A percentile compares a stretch with the other conserved stretches of the same genome.
phyloP scores from a whole-genome alignment of 2,888 invertebrate genomes.

The Hipparchia sbordonii region DNA sequence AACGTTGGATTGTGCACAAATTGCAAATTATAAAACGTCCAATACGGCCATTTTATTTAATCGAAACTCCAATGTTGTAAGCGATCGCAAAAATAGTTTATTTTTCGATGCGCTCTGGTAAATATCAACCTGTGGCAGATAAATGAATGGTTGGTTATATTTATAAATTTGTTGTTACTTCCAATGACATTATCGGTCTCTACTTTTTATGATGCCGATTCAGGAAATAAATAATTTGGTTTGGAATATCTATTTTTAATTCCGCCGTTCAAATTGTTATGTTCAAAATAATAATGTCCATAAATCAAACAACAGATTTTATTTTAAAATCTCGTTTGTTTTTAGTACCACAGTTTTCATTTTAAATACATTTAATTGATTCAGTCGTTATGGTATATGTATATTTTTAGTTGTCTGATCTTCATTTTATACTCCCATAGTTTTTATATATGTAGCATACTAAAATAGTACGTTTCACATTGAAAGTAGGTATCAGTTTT shows the following conservation, averaged over 20 bases:
- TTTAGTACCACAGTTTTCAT: no score
- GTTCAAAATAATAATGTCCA: no score
- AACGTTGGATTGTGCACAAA: conserved; percentile 39
- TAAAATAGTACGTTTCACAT: no score
- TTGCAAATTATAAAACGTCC: conserved; percentile 38
- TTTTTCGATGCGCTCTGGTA: conserved; percentile 5
- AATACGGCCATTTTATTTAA: conserved; percentile 35
- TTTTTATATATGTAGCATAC: no score
- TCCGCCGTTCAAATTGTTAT: no score
- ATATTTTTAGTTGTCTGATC: no score
- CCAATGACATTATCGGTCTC: background rate
- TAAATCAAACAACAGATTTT: no score
- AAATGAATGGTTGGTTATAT: background rate
- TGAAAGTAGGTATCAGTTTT: no score
- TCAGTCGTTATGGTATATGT: no score
- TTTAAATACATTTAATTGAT: no score
- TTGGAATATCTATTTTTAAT: background rate
- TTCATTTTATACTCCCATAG: no score
- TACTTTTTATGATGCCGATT: background rate
- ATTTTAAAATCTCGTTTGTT: no score
- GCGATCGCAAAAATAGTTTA: conserved; percentile 20
- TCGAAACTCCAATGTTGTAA: conserved; percentile 16
- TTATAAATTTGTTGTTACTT: background rate
- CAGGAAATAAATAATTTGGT: background rate
- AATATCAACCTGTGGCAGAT: conserved; percentile 11